Evolutionary conservation across 23 tunicate species (phyloP), one percentile per base, ranked within the genome.

Genomic region (Ascidia mentula): DNA sequence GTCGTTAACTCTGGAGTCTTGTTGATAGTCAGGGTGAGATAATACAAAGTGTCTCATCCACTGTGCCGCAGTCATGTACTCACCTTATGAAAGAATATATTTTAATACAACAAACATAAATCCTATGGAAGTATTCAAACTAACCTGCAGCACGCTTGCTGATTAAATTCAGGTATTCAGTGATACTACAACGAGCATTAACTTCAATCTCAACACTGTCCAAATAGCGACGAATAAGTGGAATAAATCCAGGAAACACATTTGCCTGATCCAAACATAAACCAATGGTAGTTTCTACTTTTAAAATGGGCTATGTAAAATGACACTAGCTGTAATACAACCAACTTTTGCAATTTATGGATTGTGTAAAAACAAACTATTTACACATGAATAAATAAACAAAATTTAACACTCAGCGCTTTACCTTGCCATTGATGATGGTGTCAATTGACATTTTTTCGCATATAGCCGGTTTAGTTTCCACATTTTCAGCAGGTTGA

Each of bases 121-220:
- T 5, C 12, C 65, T 53, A 20, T 53, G 24, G 75, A 18, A 35
- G 8, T 31, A 71, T 28, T 35, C 18, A 74, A 42, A 42, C 45
- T 40, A 33, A 93, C 98, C 98, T 75, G 93, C 80, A 36, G 98
- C 98, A 75, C 98, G 60, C 81, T 93, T 93, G 83, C 98, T 88
- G 40, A 93, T 84, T 31, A 93, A 87, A 45, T 88, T 84, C 35
- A 93, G 45, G 45, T 93, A 93, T 42, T 93, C 99, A 6, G 61
- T 33, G 69, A 95, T 95, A 77, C 91, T 90, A 45, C 99, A 95
- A 45, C 99, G 83, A 18, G 99, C 94, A 39, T 83, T 70, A 33
- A 95, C 91, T 2, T 88, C 92, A 38, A 90, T 82, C 40, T 90
- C 99, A 78, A 90, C 92, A 69, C 86, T 90, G 85, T 90, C 93